A percentile compares a stretch with the other conserved stretches of the same genome.
Conservation (phyloP, 2,888 invertebrate genomes). For the Elysia crispata region DNA sequence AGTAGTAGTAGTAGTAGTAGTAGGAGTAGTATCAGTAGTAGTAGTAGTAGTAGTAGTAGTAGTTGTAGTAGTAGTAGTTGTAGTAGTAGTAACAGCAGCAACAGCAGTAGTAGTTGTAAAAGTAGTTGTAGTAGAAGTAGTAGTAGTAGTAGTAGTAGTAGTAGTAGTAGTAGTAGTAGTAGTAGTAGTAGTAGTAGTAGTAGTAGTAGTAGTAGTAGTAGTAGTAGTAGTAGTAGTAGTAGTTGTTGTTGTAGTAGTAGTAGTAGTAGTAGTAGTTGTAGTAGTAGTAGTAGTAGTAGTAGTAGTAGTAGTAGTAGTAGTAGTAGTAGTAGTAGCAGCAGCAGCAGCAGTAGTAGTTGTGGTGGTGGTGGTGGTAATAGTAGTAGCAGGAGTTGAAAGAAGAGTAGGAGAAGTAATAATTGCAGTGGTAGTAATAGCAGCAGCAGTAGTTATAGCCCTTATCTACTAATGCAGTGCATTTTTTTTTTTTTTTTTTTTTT, state of each 20-base stretch:
- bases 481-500: no score
- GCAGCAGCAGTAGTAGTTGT: no score
- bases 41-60: slow-evolving; percentile 22
- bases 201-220: slow-evolving; percentile 28
- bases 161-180: slow-evolving; percentile 23
- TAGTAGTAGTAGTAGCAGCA: neutral
- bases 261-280: neutral
- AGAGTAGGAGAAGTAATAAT: no score
- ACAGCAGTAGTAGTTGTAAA: neutral
- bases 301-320: neutral
- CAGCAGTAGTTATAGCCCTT: no score
- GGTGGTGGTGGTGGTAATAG: no score
- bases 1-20: slow-evolving; percentile 23
- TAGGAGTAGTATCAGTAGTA: no score
- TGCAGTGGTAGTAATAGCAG: no score
- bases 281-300: neutral
- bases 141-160: no score
- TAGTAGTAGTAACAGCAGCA: neutral
- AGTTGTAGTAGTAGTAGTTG: slow-evolving; percentile 18
- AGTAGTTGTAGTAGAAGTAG: slow-evolving; percentile 12
- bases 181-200: slow-evolving; percentile 26
- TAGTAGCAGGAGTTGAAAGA: no score
- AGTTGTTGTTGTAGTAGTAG: neutral
- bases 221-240: slow-evolving; percentile 25
- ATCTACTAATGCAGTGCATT: no score